Evolutionary conservation across 2,797 vertebrate genomes (phyloP), one percentile per base, ranked within the genome.

Genomic region (Brachyrhaphis roseni): DNA sequence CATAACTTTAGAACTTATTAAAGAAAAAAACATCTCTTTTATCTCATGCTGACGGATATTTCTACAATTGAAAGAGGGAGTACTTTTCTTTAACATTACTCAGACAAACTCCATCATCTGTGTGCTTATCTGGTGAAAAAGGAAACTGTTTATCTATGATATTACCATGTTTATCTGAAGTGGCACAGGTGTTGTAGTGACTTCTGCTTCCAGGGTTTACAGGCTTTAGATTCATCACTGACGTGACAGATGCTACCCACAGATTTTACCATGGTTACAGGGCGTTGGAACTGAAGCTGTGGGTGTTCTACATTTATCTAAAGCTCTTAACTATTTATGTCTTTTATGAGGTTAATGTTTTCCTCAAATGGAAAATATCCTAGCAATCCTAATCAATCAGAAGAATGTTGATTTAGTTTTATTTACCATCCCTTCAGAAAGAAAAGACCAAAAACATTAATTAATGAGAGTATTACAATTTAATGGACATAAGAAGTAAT

Each of bases 241-340:
- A 71, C 13, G 5, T 72, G 70, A 72, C 70, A 46, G 41, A 72
- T 72, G 70, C 70, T 72, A 72, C 70, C 70, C 43, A 46, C 70
- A 72, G n/a, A 72, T 45, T 72, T 72, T 46, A 46, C 70, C 70
- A 72, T 46, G 70, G 43, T 72, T 46, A 72, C 68, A 45, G 1
- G 11, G 68, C 41, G 15, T 12, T 45, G 26, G 26, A 28, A 72
- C 15, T n/a, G 26, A 45, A 45, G 41, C 26, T 71, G 41, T 71
- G 43, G 41, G 68, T n/a, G 68, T 71, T 28, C 59, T 64, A 34
- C 62, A 28, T 45, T 28, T 43, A 45, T 46, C 28, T 46, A 72
- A 12, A 72, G n/a, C 70, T 46, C n/a, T 46, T n/a, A 28, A 72
- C 70, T 45, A 46, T 46, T 72, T 45, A 45, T 41, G 13, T 6